These are phyloP conservation scores for Acronicta alni DNA, from an alignment of 2,888 invertebrate species.

Conservation along the genomic window DNA sequence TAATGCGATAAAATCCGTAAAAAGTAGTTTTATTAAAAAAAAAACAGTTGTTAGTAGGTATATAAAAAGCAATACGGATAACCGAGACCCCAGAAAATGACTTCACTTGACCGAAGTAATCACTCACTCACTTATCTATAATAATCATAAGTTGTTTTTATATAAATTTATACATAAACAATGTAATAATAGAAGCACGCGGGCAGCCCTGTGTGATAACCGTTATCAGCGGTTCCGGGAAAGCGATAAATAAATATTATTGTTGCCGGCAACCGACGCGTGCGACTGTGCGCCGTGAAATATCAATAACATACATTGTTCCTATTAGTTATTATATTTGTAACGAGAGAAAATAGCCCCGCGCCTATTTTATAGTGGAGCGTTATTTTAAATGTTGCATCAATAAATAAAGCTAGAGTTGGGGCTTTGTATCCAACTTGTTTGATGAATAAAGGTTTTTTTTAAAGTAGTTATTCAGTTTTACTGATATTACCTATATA, in stretches of 20 bases:
- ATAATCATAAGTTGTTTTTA: constrained; percentile 8
- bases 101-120: too few relatives aligned
- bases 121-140: not conserved
- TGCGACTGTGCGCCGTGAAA: constrained; percentile 28
- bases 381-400: not conserved
- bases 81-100: not conserved
- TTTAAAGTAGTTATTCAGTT: too few relatives aligned
- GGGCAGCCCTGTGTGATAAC: constrained; percentile 59
- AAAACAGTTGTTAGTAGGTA: too few relatives aligned
- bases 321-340: constrained; percentile 36
- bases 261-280: constrained; percentile 37
- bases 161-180: constrained; percentile 9
- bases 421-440: not conserved
- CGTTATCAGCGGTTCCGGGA: constrained; percentile 68
- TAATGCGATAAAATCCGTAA: too few relatives aligned
- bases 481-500: too few relatives aligned
- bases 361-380: not conserved
- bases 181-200: constrained; percentile 10
- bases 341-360: constrained; percentile 6
- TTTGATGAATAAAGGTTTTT: not conserved
- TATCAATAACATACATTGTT: constrained; percentile 41
- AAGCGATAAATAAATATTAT: constrained; percentile 61
- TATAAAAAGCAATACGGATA: too few relatives aligned
- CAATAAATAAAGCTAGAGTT: not conserved
- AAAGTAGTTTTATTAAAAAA: too few relatives aligned